Conservation (phyloP, 2,888 invertebrate genomes). For the Sinhomidia bicolor region DNA sequence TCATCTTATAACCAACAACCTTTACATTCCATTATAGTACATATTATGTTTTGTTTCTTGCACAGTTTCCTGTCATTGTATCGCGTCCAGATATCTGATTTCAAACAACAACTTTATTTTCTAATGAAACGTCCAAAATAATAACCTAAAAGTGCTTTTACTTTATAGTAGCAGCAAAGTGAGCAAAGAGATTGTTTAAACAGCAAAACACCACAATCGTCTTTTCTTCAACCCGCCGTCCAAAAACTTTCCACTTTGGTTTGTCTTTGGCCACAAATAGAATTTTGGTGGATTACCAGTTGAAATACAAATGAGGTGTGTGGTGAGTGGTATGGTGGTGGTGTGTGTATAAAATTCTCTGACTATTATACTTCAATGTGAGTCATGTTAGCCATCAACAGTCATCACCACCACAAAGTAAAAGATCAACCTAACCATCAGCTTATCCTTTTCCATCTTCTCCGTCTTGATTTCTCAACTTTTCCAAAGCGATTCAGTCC, state of each 20-base stretch:
- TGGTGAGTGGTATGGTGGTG: too few species aligned
- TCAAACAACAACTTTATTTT: constrained; percentile 9
- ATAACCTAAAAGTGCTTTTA: constrained; percentile 3
- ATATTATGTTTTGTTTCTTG: too few species aligned
- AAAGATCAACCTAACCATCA: not conserved
- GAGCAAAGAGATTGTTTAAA: constrained; percentile 33
- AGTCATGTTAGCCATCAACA: constrained; percentile 37
- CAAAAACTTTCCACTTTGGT: constrained; percentile 35
- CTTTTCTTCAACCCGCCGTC: not conserved
- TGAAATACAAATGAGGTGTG: constrained; percentile 58
- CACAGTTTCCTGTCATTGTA: not conserved
- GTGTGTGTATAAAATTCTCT: too few species aligned
- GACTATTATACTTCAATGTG: not conserved
- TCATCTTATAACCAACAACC: too few species aligned
- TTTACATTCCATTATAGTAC: too few species aligned
- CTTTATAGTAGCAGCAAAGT: not conserved
- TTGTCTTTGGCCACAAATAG: constrained; percentile 54
- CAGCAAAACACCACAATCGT: not conserved
- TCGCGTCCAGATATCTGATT: constrained; percentile 7
- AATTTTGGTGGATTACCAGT: constrained; percentile 33
- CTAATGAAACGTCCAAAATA: constrained; percentile 34
- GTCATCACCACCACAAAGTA: not conserved
- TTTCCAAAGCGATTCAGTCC: not conserved
- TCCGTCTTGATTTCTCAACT: constrained; percentile 22
- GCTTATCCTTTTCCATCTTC: not conserved